A percentile compares a stretch with the other conserved stretches of the same genome.
Conservation (phyloP, 2,797 vertebrate genomes). For the Crenichthys baileyi region DNA sequence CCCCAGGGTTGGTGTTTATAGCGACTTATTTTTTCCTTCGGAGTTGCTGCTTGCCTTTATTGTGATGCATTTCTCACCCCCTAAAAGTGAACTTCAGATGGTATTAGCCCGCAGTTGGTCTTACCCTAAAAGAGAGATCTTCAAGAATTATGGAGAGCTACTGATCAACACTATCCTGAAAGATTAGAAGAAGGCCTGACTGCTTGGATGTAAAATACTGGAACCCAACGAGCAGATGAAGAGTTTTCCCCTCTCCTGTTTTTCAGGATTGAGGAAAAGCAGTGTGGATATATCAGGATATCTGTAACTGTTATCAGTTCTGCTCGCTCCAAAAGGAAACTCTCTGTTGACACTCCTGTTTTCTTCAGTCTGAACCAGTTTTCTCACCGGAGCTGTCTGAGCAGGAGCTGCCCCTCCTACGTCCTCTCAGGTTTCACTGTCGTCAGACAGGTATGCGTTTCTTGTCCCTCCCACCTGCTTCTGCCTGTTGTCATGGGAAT, state of each 20-base stretch:
- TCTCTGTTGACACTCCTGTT: background rate
- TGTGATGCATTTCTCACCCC: no score
- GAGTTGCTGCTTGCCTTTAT: no score
- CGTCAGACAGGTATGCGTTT: conserved; percentile 45
- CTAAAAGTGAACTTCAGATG: no score
- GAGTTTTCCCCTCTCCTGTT: background rate
- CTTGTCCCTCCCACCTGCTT: background rate
- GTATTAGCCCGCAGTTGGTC: no score
- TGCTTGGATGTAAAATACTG: no score
- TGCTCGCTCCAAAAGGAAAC: background rate
- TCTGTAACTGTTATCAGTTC: background rate
- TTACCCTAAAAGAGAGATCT: no score
- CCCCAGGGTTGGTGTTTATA: no score
- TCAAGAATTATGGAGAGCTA: no score
- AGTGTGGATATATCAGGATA: background rate
- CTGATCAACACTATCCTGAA: no score
- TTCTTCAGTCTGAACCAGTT: background rate
- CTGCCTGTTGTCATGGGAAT: conserved; percentile 27
- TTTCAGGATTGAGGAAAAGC: background rate
- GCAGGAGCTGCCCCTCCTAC: conserved; percentile 16
- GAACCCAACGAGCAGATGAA: no score
- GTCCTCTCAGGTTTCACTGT: conserved; percentile 60
- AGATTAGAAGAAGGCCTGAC: no score
- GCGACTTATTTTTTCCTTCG: no score
- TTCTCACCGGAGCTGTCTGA: background rate